Evolutionary conservation across 2,888 invertebrate genomes (phyloP).

Genomic region (Panopea generosa): DNA sequence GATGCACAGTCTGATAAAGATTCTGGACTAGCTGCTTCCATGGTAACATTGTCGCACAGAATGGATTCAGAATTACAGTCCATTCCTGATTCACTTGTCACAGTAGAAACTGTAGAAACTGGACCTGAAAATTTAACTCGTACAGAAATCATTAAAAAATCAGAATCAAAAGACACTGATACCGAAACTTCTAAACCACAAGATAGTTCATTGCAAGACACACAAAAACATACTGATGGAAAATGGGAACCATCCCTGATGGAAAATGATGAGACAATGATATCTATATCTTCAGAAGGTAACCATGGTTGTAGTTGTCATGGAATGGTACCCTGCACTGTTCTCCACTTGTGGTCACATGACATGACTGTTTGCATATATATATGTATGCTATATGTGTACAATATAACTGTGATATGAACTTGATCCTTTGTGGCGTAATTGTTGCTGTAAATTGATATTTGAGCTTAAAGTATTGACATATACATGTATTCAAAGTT

Average conservation of each 20-base stretch:
- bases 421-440: too few species aligned
- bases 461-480: too few species aligned
- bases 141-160: background rate
- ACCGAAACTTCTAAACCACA: background rate
- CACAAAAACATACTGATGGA: background rate
- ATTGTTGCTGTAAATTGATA: too few species aligned
- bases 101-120: too few species aligned
- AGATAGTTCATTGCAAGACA: background rate
- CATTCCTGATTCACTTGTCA: too few species aligned
- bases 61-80: background rate
- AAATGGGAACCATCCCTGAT: background rate
- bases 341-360: constrained; percentile 10
- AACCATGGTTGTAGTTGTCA: constrained; percentile 31
- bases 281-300: constrained; percentile 13
- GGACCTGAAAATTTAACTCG: too few species aligned
- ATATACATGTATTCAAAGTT: too few species aligned
- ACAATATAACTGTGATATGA: too few species aligned
- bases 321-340: constrained; percentile 31
- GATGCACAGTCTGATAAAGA: constrained; percentile 30
- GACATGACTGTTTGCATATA: constrained; percentile 1
- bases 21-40: constrained; percentile 29
- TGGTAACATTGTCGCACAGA: constrained; percentile 2
- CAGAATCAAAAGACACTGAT: background rate
- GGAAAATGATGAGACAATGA: too few species aligned
- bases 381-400: too few species aligned